phyloP scores from a whole-genome alignment of 2,113 vertebrate species.

The Pyxicephalus adspersus region DNA sequence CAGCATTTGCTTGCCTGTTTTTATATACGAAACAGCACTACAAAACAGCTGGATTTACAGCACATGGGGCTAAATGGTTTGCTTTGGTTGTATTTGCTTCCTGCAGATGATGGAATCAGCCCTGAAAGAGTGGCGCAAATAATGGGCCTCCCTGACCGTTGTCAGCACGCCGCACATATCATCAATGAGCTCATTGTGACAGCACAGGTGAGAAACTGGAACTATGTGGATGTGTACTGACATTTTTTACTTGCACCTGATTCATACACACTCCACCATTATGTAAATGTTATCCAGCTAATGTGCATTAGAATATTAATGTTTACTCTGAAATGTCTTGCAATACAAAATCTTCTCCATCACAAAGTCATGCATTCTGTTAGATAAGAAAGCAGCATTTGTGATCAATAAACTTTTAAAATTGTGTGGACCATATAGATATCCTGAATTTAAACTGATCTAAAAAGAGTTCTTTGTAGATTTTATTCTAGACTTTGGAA shows the following conservation, averaged over 20 bases:
- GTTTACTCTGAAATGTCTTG: not conserved
- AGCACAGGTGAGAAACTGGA: conserved; percentile 81
- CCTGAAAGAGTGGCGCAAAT: conserved; percentile 92
- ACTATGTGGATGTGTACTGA: not conserved
- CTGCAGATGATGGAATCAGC: conserved; percentile 92
- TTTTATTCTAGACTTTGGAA: too few relatives aligned
- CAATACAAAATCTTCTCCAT: too few relatives aligned
- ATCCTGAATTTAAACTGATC: too few relatives aligned
- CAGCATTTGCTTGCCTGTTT: not conserved
- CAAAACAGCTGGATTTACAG: not conserved
- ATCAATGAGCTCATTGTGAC: conserved; percentile 96
- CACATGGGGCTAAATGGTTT: conserved; percentile 25
- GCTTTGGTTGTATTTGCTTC: conserved; percentile 41
- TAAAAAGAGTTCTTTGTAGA: too few relatives aligned
- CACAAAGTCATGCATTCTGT: too few relatives aligned
- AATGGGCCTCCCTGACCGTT: conserved; percentile 94
- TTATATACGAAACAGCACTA: not conserved
- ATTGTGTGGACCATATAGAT: too few relatives aligned
- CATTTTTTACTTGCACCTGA: conserved; percentile 27
- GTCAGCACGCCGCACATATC: conserved; percentile 93
- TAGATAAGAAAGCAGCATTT: too few relatives aligned
- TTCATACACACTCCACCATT: conserved; percentile 25
- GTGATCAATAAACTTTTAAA: too few relatives aligned
- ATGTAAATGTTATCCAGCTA: not conserved
- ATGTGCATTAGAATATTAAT: not conserved